Conservation (phyloP, 1,140 invertebrate species). For the Bombus cullumanus region DNA sequence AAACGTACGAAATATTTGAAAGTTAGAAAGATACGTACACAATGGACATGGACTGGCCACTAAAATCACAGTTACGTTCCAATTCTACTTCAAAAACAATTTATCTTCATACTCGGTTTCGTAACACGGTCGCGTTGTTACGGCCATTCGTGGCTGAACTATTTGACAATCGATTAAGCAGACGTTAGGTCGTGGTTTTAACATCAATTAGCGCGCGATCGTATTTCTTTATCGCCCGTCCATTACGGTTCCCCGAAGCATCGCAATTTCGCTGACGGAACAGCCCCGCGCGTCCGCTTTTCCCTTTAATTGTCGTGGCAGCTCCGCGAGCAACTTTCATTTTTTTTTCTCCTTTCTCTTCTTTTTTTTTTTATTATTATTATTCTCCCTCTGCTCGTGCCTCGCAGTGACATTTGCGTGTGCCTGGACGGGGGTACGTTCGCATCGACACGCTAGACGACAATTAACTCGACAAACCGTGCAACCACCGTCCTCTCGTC, state of each 20-base stretch:
- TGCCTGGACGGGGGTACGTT: conserved; percentile 60
- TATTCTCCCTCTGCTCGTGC: conserved; percentile 17
- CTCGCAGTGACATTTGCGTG: conserved; percentile 72
- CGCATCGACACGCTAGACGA: conserved; percentile 80
- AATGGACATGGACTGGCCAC: background rate
- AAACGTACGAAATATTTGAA: background rate
- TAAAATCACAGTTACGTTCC: background rate
- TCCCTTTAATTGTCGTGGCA: conserved; percentile 47
- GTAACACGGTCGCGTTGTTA: background rate
- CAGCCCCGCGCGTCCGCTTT: conserved; percentile 9
- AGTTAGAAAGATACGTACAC: background rate
- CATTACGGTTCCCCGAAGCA: conserved; percentile 39
- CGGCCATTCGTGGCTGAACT: background rate
- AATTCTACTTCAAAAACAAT: background rate
- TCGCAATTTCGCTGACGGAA: conserved; percentile 50
- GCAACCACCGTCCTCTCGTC: conserved; percentile 66
- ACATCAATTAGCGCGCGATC: conserved; percentile 44
- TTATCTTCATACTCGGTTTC: background rate
- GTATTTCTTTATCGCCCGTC: conserved; percentile 31
- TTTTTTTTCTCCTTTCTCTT: background rate
- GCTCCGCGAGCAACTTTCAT: conserved; percentile 8
- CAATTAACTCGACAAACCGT: conserved; percentile 80
- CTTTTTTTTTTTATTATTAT: background rate
- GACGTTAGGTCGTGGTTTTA: conserved; percentile 9
- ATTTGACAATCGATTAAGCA: conserved; percentile 33